Evolutionary conservation across 2,113 vertebrate species (phyloP).

Genomic region (Podiceps cristatus): DNA sequence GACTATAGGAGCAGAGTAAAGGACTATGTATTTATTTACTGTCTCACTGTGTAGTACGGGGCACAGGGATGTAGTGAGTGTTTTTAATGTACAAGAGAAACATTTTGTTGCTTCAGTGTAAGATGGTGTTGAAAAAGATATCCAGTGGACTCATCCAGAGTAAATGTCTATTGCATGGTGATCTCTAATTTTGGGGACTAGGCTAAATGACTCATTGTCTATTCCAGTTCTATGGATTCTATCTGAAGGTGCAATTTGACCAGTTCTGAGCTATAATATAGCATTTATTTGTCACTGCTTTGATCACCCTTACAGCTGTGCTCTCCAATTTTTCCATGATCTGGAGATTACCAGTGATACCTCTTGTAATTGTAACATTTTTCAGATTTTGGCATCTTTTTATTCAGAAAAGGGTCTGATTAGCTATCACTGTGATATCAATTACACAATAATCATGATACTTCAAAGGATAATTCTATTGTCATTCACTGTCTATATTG

Average conservation of each 20-base stretch:
- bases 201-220: not conserved
- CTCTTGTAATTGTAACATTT: not conserved
- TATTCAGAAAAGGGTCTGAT: not conserved
- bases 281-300: not conserved
- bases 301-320: not conserved
- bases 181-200: not conserved
- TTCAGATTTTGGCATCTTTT: not conserved
- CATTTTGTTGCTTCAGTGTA: not conserved
- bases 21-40: not conserved
- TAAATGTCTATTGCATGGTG: not conserved
- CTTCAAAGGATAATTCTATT: slow-evolving; percentile 24
- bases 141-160: not conserved
- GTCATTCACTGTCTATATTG: slow-evolving; percentile 36
- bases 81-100: not conserved
- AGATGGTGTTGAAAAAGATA: not conserved
- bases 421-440: not conserved
- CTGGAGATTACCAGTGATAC: not conserved
- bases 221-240: not conserved
- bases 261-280: not conserved
- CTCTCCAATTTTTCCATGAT: not conserved
- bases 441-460: slow-evolving; percentile 46
- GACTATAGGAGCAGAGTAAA: not conserved
- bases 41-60: not conserved
- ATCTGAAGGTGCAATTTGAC: not conserved
- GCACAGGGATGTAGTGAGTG: not conserved